These are phyloP conservation scores for Pseudomyrmex gracilis DNA, from an alignment of 1,140 invertebrate genomes.

Conservation along the genomic window DNA sequence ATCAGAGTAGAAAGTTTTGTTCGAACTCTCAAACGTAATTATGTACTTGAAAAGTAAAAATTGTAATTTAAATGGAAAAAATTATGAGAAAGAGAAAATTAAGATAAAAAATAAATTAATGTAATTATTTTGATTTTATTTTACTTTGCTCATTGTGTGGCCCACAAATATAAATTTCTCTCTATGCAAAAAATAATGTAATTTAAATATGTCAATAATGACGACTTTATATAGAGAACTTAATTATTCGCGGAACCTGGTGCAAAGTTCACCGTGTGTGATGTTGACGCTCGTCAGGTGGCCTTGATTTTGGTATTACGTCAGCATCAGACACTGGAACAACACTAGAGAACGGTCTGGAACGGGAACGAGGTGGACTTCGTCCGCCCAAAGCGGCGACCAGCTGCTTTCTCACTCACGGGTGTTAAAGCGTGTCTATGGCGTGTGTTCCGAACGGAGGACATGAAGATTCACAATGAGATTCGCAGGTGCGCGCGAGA, in stretches of 20 bases:
- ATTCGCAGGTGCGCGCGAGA: constrained; percentile 70
- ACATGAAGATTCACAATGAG: constrained; percentile 50
- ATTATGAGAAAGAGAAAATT: too few relatives aligned
- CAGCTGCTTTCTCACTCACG: constrained; percentile 27
- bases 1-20: too few relatives aligned
- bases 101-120: too few relatives aligned
- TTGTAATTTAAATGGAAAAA: too few relatives aligned
- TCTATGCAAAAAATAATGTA: too few relatives aligned
- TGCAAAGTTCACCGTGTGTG: not conserved
- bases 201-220: too few relatives aligned
- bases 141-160: not conserved
- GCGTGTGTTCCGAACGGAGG: not conserved
- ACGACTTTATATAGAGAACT: not conserved
- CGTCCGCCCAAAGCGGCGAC: constrained; percentile 19
- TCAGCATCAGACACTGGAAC: constrained; percentile 23
- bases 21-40: too few relatives aligned
- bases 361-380: constrained; percentile 30
- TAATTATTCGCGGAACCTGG: not conserved
- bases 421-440: constrained; percentile 30
- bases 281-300: constrained; percentile 18
- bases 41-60: too few relatives aligned
- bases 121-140: not conserved
- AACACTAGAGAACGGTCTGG: constrained; percentile 31
- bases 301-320: constrained; percentile 50
- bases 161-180: too few relatives aligned